Percentiles rank a stretch among this genome's conserved stretches.
phyloP scores from a whole-genome alignment of 2,888 invertebrate species.

The Choristoneura rosaceana region DNA sequence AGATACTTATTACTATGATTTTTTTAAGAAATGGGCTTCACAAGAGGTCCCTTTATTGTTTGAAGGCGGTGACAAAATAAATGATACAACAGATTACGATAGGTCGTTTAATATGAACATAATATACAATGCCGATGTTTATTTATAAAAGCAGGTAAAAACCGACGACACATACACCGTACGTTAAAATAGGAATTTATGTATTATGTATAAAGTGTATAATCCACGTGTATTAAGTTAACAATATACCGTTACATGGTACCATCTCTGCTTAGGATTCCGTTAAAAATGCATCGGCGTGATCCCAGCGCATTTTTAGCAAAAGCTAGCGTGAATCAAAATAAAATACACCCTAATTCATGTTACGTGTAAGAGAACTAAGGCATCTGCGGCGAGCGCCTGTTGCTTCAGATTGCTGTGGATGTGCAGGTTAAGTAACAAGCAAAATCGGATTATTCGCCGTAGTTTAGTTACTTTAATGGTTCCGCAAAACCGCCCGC shows the following conservation, averaged over 20 bases:
- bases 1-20: too few relatives aligned
- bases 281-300: conserved; percentile 9
- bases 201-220: conserved; percentile 39
- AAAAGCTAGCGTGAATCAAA: background rate
- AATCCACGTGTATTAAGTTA: conserved; percentile 54
- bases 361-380: background rate
- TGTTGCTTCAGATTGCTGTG: conserved; percentile 39
- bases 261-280: background rate
- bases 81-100: conserved; percentile 57
- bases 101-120: conserved; percentile 83
- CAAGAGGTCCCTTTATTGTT: too few relatives aligned
- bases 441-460: too few relatives aligned
- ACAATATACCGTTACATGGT: background rate
- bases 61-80: conserved; percentile 42
- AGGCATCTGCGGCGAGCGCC: background rate
- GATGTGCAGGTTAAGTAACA: too few relatives aligned
- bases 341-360: background rate
- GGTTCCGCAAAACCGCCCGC: background rate
- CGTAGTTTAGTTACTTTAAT: too few relatives aligned
- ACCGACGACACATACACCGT: conserved; percentile 77
- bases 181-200: conserved; percentile 69
- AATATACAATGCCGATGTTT: conserved; percentile 83
- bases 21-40: too few relatives aligned
- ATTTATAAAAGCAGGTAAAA: conserved; percentile 84
- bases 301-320: background rate